Evolutionary conservation across 2,888 invertebrate genomes (phyloP).

Genomic region (Cantharis rustica): DNA sequence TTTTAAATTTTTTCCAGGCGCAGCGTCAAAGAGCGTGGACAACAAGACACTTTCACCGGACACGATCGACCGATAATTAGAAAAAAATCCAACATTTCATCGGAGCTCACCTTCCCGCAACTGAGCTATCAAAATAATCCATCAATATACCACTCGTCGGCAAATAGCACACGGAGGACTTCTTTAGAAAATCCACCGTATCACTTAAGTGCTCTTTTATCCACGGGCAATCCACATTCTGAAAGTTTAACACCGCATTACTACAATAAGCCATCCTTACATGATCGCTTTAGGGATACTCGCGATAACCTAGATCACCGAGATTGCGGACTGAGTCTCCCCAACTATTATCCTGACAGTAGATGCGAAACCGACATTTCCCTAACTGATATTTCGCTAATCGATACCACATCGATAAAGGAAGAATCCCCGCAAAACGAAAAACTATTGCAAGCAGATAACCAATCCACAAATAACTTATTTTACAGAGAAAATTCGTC

Average conservation of each 20-base stretch:
- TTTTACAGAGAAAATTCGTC: conserved; percentile 18
- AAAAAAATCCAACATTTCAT: conserved; percentile 36
- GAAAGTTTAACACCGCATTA: conserved; percentile 65
- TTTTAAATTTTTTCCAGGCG: conserved; percentile 36
- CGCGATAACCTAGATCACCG: conserved; percentile 47
- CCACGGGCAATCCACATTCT: conserved; percentile 55
- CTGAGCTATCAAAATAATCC: conserved; percentile 26
- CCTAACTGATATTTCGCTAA: conserved; percentile 48
- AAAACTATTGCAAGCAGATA: conserved; percentile 12
- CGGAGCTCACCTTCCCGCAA: conserved; percentile 41
- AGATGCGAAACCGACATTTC: conserved; percentile 59
- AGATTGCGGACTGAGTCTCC: conserved; percentile 54
- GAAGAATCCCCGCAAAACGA: conserved; percentile 8
- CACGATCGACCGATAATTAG: conserved; percentile 32
- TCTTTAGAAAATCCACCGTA: conserved; percentile 9
- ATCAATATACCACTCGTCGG: conserved; percentile 16
- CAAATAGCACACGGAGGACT: not conserved
- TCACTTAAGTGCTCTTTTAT: conserved; percentile 5
- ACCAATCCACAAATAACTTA: conserved; percentile 22
- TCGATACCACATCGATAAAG: conserved; percentile 56
- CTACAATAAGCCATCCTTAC: conserved; percentile 62
- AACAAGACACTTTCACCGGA: conserved; percentile 42
- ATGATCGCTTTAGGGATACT: conserved; percentile 40
- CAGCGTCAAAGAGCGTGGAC: conserved; percentile 38
- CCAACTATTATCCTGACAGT: conserved; percentile 55